Evolutionary conservation across 2,888 invertebrate species (phyloP).

Genomic region (Drosophila phalerata): DNA sequence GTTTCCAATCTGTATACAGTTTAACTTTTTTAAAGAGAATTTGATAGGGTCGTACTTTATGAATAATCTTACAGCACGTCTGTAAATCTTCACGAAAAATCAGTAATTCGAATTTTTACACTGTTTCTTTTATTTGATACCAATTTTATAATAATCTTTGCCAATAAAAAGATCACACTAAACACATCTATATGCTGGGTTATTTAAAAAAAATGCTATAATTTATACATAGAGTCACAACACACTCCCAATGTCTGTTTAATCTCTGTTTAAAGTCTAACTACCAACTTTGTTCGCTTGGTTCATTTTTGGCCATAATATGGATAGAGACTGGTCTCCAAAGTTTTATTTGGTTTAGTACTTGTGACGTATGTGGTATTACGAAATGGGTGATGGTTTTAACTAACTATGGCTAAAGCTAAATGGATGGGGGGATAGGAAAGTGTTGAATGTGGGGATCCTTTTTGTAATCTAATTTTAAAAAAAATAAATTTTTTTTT

Average conservation of each 20-base stretch:
- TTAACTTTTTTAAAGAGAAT: no score
- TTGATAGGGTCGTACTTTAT: no score
- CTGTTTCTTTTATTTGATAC: background rate
- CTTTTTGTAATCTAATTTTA: slow-evolving; percentile 8
- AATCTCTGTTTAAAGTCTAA: background rate
- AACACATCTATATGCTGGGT: background rate
- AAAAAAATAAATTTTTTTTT: slow-evolving; percentile 27
- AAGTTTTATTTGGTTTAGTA: slow-evolving; percentile 54
- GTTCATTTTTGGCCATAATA: slow-evolving; percentile 11
- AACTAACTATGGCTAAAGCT: slow-evolving; percentile 25
- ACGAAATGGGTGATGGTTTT: slow-evolving; percentile 45
- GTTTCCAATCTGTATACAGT: no score
- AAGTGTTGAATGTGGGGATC: slow-evolving; percentile 11
- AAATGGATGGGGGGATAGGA: slow-evolving; percentile 38
- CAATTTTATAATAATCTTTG: background rate
- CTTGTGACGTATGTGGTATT: slow-evolving; percentile 66
- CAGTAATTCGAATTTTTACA: no score
- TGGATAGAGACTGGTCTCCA: slow-evolving; percentile 44
- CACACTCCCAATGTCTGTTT: background rate
- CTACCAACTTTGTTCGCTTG: slow-evolving; percentile 2
- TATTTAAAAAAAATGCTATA: slow-evolving; percentile 6
- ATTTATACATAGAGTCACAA: slow-evolving; percentile 1
- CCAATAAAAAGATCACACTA: slow-evolving; percentile 24
- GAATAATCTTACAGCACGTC: no score
- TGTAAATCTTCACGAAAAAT: no score